Evolutionary conservation across 2,113 vertebrate genomes (phyloP), one percentile per base, ranked within the genome.

Genomic region (Semnornis frantzii): DNA sequence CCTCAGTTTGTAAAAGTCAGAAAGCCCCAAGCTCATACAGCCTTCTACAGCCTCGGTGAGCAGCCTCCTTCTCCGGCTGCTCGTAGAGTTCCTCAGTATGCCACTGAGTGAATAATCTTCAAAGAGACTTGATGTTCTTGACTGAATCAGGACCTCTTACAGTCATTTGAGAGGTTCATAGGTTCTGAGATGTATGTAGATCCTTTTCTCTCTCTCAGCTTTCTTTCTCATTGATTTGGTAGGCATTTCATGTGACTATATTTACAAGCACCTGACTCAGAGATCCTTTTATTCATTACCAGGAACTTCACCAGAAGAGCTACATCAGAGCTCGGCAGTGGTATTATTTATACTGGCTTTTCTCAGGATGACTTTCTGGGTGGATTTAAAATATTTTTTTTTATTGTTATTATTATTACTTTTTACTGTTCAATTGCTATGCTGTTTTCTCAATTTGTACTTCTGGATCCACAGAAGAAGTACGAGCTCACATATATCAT

Each of bases 381-480:
- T 88, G 66, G 68, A 10, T 91, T 63, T 73, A 82, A 31, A 20
- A 50, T 24, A 20, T 9, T 85, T 83, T 39, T 8, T 73, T 33
- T 8, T 73, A 85, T 68, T 89, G 4, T 59, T n/a, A 12, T 33
- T 34, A 55, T 34, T 34, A 8, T 39, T 55, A 21, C 81, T 77
- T 81, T 81, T 73, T 87, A n/a, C 33, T 77, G 15, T 85, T 96
- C 89, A 84, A 23, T 94, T 96, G 80, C 80, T 86, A 85, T 75
- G 33, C 14, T 79, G 71, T 95, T 97, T 77, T 96, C 85, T 90
- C 76, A 25, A 50, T 94, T 96, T 93, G 34, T 64, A 33, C 83
- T 90, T 88, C 92, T 95, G 93, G 85, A 95, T 96, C 44, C 94
- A 90, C 87, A 87, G 90, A 91, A 85, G 94, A 69, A 82, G 59